Evolutionary conservation across 1,140 invertebrate species (phyloP).

Genomic region (honey bee (Apis mellifera)): DNA sequence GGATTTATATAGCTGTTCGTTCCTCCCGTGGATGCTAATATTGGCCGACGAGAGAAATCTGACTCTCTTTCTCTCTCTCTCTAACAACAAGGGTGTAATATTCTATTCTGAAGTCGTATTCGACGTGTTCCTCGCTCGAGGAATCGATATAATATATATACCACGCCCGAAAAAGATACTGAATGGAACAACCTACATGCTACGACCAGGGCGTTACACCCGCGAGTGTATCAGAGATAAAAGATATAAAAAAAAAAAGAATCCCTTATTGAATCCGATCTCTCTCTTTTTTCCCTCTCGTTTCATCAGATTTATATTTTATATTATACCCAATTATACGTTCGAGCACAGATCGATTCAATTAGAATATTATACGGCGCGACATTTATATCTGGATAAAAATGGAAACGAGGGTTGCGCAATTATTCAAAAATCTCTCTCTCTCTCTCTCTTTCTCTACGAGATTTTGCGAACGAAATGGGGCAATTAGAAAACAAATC

Average conservation of each 20-base stretch:
- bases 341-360: not conserved
- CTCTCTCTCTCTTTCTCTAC: not conserved
- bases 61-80: not conserved
- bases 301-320: not conserved
- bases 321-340: not conserved
- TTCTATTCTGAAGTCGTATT: constrained; percentile 31
- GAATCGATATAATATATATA: constrained; percentile 42
- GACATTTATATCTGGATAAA: not conserved
- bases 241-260: not conserved
- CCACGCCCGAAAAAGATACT: constrained; percentile 5
- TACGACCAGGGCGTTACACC: not conserved
- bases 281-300: not conserved
- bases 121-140: not conserved
- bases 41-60: not conserved
- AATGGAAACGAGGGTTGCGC: not conserved
- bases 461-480: not conserved
- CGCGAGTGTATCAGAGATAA: not conserved
- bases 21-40: not conserved
- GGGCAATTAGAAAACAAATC: constrained; percentile 11
- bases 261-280: not conserved
- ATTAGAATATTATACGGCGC: constrained; percentile 5
- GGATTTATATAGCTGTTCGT: not conserved
- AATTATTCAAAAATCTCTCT: not conserved
- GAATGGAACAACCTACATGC: constrained; percentile 17
- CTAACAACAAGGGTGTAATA: constrained; percentile 10